Percentiles rank a stretch among this genome's conserved stretches.
These are phyloP conservation scores for Salvator merianae DNA, from an alignment of 2,113 vertebrate species.

Conservation along the genomic window DNA sequence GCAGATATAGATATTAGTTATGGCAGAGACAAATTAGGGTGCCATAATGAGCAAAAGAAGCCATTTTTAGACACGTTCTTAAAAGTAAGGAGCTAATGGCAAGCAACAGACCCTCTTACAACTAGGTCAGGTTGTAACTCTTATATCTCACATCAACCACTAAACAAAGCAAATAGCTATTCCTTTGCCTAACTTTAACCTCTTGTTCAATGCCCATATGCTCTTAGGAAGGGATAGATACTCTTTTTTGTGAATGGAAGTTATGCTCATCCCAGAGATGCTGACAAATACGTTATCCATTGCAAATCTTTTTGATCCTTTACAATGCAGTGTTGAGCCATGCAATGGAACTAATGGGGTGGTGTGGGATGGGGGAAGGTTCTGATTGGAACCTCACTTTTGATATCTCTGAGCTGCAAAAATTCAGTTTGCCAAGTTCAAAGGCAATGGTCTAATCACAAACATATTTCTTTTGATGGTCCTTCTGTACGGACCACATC, in stretches of 20 bases:
- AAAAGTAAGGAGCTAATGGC: constrained; percentile 6
- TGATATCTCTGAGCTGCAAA: no score
- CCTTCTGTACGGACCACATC: no score
- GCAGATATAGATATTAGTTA: constrained; percentile 35
- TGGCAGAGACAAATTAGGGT: constrained; percentile 17
- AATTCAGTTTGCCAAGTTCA: no score
- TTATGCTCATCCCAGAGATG: no score
- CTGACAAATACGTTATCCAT: background rate
- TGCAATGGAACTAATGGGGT: no score
- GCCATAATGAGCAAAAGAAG: constrained; percentile 17
- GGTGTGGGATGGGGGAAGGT: no score
- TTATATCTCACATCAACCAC: background rate
- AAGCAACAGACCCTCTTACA: background rate
- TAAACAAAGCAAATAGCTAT: background rate
- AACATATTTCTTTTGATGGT: no score
- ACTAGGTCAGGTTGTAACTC: background rate
- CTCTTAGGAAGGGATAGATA: background rate
- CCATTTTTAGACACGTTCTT: constrained; percentile 26
- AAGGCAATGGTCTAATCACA: no score
- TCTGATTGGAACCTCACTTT: no score
- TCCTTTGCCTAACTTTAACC: background rate
- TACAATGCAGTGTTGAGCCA: background rate
- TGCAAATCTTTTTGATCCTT: background rate
- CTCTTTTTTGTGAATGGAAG: background rate
- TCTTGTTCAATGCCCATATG: background rate